Evolutionary conservation across 2,113 vertebrate genomes (phyloP).

Genomic region (Mirza zaza): DNA sequence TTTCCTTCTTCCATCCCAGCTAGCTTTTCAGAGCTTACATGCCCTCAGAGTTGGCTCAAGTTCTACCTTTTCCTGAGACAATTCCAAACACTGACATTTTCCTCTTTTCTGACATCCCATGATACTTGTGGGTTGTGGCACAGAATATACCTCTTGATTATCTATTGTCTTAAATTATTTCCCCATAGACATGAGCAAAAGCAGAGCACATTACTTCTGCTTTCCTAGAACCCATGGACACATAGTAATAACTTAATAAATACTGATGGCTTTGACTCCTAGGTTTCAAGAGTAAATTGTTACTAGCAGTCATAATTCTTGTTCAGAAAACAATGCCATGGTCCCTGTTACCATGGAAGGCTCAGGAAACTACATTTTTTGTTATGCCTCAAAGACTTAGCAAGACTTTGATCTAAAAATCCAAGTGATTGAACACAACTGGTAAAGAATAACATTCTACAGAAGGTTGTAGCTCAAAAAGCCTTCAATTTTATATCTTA

Average conservation of each 20-base stretch:
- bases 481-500: conserved; percentile 10
- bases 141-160: not conserved
- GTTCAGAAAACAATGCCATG: not conserved
- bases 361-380: conserved; percentile 5
- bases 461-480: not conserved
- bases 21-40: not conserved
- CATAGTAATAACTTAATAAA: not conserved
- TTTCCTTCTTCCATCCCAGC: not conserved
- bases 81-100: not conserved
- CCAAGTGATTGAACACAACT: not conserved
- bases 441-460: conserved; percentile 16
- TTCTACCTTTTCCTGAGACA: not conserved
- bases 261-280: not conserved
- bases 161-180: not conserved
- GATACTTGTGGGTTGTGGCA: not conserved
- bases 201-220: not conserved
- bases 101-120: not conserved
- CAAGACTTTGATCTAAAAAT: not conserved
- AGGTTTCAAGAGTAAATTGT: conserved; percentile 7
- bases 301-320: conserved; percentile 20
- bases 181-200: not conserved
- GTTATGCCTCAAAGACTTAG: not conserved
- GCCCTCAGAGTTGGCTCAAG: not conserved
- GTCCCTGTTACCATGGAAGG: not conserved
- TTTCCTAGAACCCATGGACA: not conserved